These are phyloP conservation scores for Drosophila greeni DNA, from an alignment of 2,888 invertebrate genomes.

Conservation along the genomic window DNA sequence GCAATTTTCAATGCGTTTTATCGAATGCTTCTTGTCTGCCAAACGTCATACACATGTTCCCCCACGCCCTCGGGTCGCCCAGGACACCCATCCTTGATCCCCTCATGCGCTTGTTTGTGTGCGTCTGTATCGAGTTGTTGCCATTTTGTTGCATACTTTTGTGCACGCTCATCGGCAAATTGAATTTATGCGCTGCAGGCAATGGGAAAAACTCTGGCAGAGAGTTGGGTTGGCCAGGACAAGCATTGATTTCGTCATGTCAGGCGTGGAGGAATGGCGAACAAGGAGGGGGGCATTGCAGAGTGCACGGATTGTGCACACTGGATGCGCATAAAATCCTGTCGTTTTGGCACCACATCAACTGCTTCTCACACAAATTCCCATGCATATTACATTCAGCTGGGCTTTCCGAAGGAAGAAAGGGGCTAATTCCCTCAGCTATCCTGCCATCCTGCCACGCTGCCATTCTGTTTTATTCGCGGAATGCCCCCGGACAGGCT, in stretches of 20 bases:
- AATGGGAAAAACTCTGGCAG: constrained; percentile 29
- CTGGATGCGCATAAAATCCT: constrained; percentile 58
- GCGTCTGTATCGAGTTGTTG: constrained; percentile 37
- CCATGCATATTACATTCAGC: constrained; percentile 35
- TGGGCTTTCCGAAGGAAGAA: background rate
- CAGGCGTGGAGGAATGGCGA: background rate
- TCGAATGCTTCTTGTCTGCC: constrained; percentile 60
- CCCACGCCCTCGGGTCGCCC: background rate
- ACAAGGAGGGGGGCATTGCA: constrained; percentile 9
- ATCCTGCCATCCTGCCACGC: constrained; percentile 6
- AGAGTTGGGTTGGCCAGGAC: constrained; percentile 15
- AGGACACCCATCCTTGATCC: constrained; percentile 3
- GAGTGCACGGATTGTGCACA: constrained; percentile 40
- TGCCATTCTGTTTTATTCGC: constrained; percentile 1
- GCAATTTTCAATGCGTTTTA: constrained; percentile 67
- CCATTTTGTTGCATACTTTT: constrained; percentile 69
- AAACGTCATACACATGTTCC: constrained; percentile 66
- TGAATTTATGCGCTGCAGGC: constrained; percentile 70
- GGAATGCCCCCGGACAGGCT: constrained; percentile 21
- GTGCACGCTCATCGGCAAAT: constrained; percentile 63
- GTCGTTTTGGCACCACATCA: constrained; percentile 60
- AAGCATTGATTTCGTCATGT: constrained; percentile 53
- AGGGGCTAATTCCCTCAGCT: constrained; percentile 23
- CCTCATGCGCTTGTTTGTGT: constrained; percentile 9
- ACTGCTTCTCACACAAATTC: constrained; percentile 42